Evolutionary conservation across 2,113 vertebrate genomes (phyloP).

Genomic region (Diphyllodes magnificus): DNA sequence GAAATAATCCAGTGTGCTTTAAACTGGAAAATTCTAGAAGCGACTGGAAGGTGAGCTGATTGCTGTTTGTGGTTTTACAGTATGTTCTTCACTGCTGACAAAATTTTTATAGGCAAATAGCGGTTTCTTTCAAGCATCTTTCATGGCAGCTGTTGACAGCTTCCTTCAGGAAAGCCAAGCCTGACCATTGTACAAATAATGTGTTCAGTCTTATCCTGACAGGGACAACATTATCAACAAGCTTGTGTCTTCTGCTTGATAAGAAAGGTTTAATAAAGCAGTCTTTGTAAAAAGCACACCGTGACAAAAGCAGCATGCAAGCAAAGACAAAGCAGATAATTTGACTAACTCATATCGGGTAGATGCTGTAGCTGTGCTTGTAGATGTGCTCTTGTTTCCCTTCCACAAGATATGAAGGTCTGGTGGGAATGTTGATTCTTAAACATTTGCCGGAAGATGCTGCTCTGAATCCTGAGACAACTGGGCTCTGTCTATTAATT

Average conservation of each 20-base stretch:
- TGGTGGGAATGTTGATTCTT: neutral
- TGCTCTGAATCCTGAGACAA: neutral
- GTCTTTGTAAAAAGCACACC: neutral
- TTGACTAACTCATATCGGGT: neutral
- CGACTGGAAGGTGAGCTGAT: neutral
- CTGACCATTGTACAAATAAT: neutral
- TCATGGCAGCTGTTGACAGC: neutral
- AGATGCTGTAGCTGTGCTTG: neutral
- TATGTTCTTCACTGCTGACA: neutral
- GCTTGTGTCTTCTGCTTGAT: neutral
- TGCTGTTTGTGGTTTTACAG: neutral
- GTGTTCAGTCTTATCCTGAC: neutral
- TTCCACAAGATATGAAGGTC: neutral
- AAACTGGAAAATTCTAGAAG: neutral
- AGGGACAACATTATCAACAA: neutral
- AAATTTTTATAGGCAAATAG: neutral
- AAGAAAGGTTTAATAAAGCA: neutral
- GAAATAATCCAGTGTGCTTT: neutral
- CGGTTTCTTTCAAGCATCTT: neutral
- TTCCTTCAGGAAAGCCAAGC: slow-evolving; percentile 1
- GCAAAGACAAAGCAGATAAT: neutral
- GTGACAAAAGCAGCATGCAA: neutral
- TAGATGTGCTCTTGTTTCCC: neutral
- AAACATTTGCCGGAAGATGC: neutral
- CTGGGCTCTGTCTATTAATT: neutral